Evolutionary conservation across 2,797 vertebrate species (phyloP), one percentile per base, ranked within the genome.

Genomic region (Neoniphon sammara): DNA sequence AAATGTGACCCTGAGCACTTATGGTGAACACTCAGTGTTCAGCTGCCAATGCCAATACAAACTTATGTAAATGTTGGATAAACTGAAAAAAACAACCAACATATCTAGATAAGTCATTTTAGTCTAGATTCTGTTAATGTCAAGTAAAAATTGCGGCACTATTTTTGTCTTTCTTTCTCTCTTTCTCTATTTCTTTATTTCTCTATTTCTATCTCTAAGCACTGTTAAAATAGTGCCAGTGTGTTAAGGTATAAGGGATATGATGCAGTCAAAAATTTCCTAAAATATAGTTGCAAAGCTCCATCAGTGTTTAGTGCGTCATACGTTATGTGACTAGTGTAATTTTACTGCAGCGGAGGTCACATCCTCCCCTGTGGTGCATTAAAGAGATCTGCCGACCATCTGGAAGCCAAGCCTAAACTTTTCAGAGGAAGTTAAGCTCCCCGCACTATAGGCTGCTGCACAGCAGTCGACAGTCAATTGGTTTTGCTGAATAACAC

Each of bases 401-500:
- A 91, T 90, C 83, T 91, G 90, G 87, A 90, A 82, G 62, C 70
- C 70, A 78, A 79, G 71, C 69, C 64, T 70, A 81, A 85, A 89
- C 75, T 77, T 86, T 88, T 82, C 74, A 61, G 73, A 70, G 75
- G 82, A 87, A 79, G 73, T 79, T 88, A 54, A 70, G 67, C 76
- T 69, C 59, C 58, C 78, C 17, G 14, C 66, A 23, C 82, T 78
- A 75, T 66, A 31, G 59, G 77, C 63, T 74, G 71, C 77, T 57
- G 78, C 88, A 77, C 87, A 91, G 89, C 90, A 87, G 87, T 91
- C 73, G 84, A 87, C 83, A 91, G 73, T 83, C 82, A 87, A 88
- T 90, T 90, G 83, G 71, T 88, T 93, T 83, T 87, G 91, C 91
- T 89, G 93, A 91, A 91, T 83, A 91, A 88, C 73, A 85, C 87